Evolutionary conservation across 2,888 invertebrate genomes (phyloP).

Genomic region (Macrosiphum euphorbiae): DNA sequence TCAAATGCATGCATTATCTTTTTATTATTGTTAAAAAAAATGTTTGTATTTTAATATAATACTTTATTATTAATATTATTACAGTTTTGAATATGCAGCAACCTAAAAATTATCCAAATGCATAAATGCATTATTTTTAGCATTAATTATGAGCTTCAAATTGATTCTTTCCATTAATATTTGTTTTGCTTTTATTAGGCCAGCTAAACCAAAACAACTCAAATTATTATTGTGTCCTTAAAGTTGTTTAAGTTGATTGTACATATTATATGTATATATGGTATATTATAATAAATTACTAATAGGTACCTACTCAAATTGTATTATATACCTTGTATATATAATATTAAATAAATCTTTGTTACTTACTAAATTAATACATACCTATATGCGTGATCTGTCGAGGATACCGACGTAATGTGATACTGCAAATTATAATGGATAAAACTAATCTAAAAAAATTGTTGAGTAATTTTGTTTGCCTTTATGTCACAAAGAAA

Average conservation of each 20-base stretch:
- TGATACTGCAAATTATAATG: neutral
- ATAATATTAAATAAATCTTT: neutral
- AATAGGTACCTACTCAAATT: neutral
- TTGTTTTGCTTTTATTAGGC: neutral
- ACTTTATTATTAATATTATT: neutral
- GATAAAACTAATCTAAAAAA: neutral
- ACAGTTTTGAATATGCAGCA: neutral
- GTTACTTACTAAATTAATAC: neutral
- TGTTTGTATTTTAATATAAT: neutral
- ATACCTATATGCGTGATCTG: neutral
- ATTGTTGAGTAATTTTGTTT: neutral
- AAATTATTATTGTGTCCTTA: neutral
- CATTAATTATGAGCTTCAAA: neutral
- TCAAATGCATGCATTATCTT: neutral
- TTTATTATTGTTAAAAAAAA: neutral
- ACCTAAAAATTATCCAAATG: neutral
- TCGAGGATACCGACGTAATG: neutral
- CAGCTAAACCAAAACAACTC: neutral
- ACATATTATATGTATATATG: neutral
- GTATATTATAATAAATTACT: neutral
- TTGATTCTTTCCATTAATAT: neutral
- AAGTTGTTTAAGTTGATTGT: neutral
- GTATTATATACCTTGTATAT: neutral
- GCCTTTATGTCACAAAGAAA: neutral
- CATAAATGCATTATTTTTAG: neutral